These are phyloP conservation scores for Emydoidea blandingii DNA, from an alignment of 2,797 vertebrate species.

Conservation along the genomic window DNA sequence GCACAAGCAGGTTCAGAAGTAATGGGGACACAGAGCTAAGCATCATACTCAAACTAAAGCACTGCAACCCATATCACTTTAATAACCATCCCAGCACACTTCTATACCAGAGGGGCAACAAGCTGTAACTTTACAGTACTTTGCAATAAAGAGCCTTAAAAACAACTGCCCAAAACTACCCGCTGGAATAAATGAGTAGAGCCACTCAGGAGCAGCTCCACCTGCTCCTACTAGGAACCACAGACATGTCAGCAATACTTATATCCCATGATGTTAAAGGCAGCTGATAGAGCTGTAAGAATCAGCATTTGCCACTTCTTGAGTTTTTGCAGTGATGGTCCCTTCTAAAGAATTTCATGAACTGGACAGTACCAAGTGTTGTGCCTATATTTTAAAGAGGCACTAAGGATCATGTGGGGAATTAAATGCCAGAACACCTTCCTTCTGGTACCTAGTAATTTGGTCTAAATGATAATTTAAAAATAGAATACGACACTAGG, in stretches of 20 bases:
- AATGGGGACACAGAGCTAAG: not conserved
- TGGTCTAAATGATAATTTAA: not conserved
- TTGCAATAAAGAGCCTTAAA: not conserved
- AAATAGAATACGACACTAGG: not conserved
- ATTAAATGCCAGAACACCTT: not conserved
- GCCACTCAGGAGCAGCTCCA: not conserved
- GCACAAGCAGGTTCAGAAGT: rapidly evolving
- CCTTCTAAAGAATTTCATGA: not conserved
- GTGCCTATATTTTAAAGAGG: not conserved
- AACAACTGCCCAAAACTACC: not conserved
- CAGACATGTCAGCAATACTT: not conserved
- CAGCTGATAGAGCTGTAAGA: not conserved
- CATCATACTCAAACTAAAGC: not conserved
- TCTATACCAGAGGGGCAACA: not conserved
- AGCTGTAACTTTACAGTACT: not conserved
- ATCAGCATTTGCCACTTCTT: not conserved
- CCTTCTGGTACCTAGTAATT: not conserved
- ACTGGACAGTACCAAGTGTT: not conserved
- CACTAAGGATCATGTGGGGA: not conserved
- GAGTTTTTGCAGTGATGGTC: not conserved
- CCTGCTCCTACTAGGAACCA: not conserved
- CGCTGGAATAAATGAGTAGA: not conserved
- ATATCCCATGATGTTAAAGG: not conserved
- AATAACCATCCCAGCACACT: not conserved
- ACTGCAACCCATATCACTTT: not conserved